phyloP scores from a whole-genome alignment of 1,140 invertebrate genomes.

The Drosophila bipectinata region DNA sequence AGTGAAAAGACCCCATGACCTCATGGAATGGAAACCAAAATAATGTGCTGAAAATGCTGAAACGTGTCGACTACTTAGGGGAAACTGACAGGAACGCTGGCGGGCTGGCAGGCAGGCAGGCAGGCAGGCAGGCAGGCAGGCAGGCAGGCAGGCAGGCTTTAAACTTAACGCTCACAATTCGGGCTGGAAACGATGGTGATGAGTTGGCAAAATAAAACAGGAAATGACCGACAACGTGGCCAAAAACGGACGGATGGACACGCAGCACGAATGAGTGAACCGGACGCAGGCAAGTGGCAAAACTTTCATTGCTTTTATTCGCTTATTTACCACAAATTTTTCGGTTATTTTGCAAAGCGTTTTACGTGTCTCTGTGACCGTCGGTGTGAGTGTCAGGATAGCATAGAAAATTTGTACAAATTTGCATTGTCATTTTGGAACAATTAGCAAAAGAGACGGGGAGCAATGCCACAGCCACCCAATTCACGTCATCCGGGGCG shows the following conservation, averaged over 20 bases:
- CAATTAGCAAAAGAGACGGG: conserved; percentile 57
- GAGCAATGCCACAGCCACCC: conserved; percentile 29
- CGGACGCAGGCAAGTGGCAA: conserved; percentile 66
- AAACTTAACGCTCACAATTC: conserved; percentile 53
- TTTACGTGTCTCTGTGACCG: conserved; percentile 34
- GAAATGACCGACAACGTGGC: conserved; percentile 49
- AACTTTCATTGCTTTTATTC: conserved; percentile 77
- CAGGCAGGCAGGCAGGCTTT: conserved; percentile 44
- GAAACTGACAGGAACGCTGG: conserved; percentile 1
- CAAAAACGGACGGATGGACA: conserved; percentile 34
- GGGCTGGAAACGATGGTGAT: conserved; percentile 45
- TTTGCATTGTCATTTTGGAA: conserved; percentile 70
- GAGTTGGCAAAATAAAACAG: conserved; percentile 68
- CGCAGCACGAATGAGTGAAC: conserved; percentile 12
- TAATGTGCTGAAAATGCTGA: conserved; percentile 43
- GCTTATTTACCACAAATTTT: conserved; percentile 80
- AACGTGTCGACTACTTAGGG: conserved; percentile 51
- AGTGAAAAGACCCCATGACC: conserved; percentile 21
- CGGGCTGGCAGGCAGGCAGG: conserved; percentile 4
- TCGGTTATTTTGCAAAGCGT: conserved; percentile 62
- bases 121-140: conserved; percentile 8
- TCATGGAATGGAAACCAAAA: conserved; percentile 20
- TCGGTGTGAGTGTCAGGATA: neutral
- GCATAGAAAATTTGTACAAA: conserved; percentile 48
- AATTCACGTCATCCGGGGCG: conserved; percentile 39